Conservation (phyloP, 2,888 invertebrate species). For the Aphelenchoides bicaudatus region DNA sequence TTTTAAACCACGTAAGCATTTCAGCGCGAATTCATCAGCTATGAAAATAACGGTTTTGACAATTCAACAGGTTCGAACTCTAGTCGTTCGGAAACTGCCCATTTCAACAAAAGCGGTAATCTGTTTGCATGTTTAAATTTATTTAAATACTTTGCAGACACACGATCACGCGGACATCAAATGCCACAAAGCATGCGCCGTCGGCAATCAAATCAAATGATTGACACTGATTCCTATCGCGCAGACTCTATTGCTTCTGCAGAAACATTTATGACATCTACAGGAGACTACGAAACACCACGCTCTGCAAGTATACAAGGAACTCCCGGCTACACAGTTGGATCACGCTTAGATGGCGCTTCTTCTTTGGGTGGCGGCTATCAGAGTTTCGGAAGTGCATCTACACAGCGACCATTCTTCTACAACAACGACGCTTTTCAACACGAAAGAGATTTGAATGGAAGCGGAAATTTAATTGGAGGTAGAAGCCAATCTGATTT, state of each 20-base stretch:
- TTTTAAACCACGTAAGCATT: constrained; percentile 13
- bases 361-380: too few species aligned
- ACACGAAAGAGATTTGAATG: too few species aligned
- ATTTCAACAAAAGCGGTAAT: constrained; percentile 11
- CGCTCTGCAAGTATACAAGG: too few species aligned
- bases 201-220: neutral
- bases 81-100: neutral
- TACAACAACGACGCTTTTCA: constrained; percentile 6
- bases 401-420: too few species aligned
- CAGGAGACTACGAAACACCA: constrained; percentile 15
- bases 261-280: constrained; percentile 11
- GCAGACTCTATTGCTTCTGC: constrained; percentile 9
- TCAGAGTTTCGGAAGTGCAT: too few species aligned
- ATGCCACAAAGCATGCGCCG: neutral
- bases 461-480: too few species aligned
- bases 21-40: constrained; percentile 16
- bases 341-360: too few species aligned
- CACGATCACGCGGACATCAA: too few species aligned
- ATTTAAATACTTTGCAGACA: too few species aligned
- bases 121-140: neutral
- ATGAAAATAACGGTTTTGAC: constrained; percentile 15
- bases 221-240: neutral
- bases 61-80: constrained; percentile 6
- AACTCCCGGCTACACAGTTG: too few species aligned
- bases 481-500: too few species aligned